phyloP scores from a whole-genome alignment of 2,113 vertebrate genomes.

The Scatophagus argus region DNA sequence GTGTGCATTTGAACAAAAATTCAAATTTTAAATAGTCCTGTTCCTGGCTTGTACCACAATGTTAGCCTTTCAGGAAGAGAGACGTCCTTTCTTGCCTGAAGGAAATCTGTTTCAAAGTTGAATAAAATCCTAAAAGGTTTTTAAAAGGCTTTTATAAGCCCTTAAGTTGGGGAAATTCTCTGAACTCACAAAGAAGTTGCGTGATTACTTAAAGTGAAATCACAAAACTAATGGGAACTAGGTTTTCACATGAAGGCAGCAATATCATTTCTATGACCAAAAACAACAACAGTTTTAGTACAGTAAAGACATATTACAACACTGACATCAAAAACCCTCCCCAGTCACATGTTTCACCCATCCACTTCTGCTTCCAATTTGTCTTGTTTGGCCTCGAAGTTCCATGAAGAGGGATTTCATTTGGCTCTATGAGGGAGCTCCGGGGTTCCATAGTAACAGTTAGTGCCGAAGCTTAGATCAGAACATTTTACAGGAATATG shows the following conservation, averaged over 20 bases:
- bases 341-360: background rate
- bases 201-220: constrained; percentile 17
- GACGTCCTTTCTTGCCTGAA: background rate
- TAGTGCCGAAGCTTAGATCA: too few species aligned
- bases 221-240: too few species aligned
- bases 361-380: background rate
- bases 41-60: background rate
- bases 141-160: constrained; percentile 1
- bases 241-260: constrained; percentile 7
- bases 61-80: background rate
- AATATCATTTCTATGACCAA: background rate
- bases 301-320: background rate
- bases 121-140: background rate
- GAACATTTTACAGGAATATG: too few species aligned
- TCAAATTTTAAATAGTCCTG: background rate
- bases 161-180: background rate
- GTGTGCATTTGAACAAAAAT: background rate
- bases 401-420: background rate
- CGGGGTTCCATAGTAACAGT: background rate
- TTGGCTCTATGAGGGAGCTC: background rate
- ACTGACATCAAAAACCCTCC: background rate
- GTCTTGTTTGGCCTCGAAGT: background rate
- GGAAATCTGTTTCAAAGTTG: background rate
- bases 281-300: background rate
- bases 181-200: background rate